phyloP scores from a whole-genome alignment of 2,113 vertebrate species.

The Chroicocephalus ridibundus region DNA sequence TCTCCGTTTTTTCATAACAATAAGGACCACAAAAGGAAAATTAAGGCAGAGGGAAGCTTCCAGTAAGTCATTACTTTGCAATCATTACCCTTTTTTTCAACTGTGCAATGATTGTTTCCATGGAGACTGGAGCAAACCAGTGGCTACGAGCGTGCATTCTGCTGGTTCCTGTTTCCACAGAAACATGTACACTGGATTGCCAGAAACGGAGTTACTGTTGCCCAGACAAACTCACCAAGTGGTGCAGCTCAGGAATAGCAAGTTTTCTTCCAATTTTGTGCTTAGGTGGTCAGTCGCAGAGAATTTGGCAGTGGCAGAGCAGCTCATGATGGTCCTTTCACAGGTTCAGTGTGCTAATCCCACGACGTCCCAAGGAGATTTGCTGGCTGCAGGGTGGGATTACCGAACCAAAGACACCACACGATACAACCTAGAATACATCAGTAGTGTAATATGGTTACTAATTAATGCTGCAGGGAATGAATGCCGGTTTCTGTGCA shows the following conservation, averaged over 20 bases:
- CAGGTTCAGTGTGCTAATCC: fast-evolving
- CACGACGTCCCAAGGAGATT: neutral
- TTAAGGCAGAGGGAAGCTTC: slow-evolving; percentile 2
- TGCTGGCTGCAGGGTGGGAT: neutral
- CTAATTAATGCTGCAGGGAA: neutral
- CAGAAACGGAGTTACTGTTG: neutral
- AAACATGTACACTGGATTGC: slow-evolving; percentile 12
- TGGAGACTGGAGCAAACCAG: slow-evolving; percentile 41
- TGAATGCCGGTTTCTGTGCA: neutral
- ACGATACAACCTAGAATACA: neutral
- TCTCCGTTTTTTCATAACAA: neutral
- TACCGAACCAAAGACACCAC: fast-evolving
- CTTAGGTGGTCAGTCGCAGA: fast-evolving
- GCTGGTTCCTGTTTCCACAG: slow-evolving; percentile 55
- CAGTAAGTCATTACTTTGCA: slow-evolving; percentile 45
- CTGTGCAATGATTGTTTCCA: slow-evolving; percentile 36
- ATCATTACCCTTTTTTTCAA: neutral
- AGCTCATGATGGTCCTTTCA: neutral
- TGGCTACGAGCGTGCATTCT: neutral
- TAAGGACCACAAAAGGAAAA: neutral
- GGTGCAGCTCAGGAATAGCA: neutral
- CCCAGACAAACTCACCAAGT: neutral
- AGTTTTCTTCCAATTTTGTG: neutral
- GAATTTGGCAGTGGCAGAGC: neutral
- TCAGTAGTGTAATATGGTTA: neutral